phyloP scores from a whole-genome alignment of 2,113 vertebrate species.

The Toxotes chatareus region DNA sequence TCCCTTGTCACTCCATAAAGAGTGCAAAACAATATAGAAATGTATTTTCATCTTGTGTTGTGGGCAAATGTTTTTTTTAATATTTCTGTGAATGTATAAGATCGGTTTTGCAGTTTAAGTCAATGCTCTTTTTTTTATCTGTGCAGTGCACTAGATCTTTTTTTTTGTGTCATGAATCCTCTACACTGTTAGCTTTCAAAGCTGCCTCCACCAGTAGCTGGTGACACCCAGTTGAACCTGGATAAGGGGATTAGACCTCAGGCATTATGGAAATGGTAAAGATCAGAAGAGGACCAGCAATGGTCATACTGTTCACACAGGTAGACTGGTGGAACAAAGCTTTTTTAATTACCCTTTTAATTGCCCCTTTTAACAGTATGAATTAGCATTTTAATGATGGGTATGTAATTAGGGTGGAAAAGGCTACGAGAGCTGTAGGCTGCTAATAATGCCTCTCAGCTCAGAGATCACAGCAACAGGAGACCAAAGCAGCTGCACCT shows the following conservation, averaged over 20 bases:
- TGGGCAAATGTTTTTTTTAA: background rate
- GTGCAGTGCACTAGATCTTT: background rate
- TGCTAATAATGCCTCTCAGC: conserved; percentile 77
- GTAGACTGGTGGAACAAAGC: conserved; percentile 82
- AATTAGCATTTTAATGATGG: conserved; percentile 86
- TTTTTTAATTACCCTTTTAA: conserved; percentile 85
- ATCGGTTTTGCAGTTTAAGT: background rate
- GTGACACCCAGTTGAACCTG: conserved; percentile 70
- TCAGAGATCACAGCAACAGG: conserved; percentile 80
- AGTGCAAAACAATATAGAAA: background rate
- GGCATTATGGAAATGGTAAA: conserved; percentile 67
- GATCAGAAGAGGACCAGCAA: conserved; percentile 73
- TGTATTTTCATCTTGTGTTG: background rate
- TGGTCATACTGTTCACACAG: conserved; percentile 72
- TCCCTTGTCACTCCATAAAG: background rate
- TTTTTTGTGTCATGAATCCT: conserved; percentile 5
- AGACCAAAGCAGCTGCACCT: conserved; percentile 78
- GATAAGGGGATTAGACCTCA: conserved; percentile 70
- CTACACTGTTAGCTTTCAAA: conserved; percentile 32
- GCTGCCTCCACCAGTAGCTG: conserved; percentile 40
- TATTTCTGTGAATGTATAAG: background rate
- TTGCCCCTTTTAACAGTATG: conserved; percentile 80
- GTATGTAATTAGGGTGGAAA: conserved; percentile 82
- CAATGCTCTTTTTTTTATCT: background rate
- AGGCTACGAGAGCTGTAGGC: conserved; percentile 76